Base-by-base conservation (phyloP, 1,140 invertebrate species). In the Drosophila littoralis region DNA sequence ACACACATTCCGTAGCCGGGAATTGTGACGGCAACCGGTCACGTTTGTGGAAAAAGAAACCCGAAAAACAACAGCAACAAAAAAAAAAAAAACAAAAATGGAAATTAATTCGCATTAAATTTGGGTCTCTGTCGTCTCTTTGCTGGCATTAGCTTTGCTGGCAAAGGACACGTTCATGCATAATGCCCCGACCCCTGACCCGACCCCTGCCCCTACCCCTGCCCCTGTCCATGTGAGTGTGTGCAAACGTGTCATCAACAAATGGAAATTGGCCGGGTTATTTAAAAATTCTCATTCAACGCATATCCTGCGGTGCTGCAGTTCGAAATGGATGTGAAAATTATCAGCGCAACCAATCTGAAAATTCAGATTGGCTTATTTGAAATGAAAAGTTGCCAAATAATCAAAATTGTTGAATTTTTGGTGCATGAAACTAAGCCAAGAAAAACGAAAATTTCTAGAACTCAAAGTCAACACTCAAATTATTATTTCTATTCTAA, bases 71-170 rank as follows among this genome's bases (percentile, higher is more conserved):
- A n/a, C n/a, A 6, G 10, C 17, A 28, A 36, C 17, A 48, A 35
- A 7, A 7, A 35, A 9, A 52, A 35, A 3, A 36, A 52, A 35
- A 35, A 74, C 61, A 74, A 76, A 81, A 85, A 75, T 76, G 71
- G 63, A 70, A 72, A 81, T 82, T 88, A 68, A 89, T 86, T 86
- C 79, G 83, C 83, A 86, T 86, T 89, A 50, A 83, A 79, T 82
- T 88, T 68, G 66, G 70, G 59, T 72, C 15, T 63, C 3, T 54
- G 17, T 35, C 32, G 36, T 46, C 45, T 63, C 58, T 63, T 15
- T 46, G 22, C 46, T 51, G 15, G 36, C 70, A 86, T 86, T 86
- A 86, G 83, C 79, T 40, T 63, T 75, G 72, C 83, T 71, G 79
- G 48, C 75, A 82, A 85, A 79, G 84, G 72, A 78, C 82, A 86